These are phyloP conservation scores for Phrixothrix hirtus DNA, from an alignment of 2,888 invertebrate species.

Conservation along the genomic window DNA sequence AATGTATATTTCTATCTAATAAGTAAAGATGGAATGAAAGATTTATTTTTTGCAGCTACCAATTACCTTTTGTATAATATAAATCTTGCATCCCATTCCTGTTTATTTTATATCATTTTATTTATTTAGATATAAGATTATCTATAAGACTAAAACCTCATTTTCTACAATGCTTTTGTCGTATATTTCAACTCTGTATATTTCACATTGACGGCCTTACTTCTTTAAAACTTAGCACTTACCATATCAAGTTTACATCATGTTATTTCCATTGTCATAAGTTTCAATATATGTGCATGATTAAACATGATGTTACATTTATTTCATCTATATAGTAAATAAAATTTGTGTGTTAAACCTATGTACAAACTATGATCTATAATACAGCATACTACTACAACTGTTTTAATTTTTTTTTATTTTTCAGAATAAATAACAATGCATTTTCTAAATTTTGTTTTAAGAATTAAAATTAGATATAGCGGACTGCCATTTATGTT, in stretches of 20 bases:
- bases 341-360: conserved; percentile 39
- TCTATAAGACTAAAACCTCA: conserved; percentile 25
- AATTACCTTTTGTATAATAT: conserved; percentile 13
- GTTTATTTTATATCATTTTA: conserved; percentile 26
- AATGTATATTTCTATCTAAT: conserved; percentile 27
- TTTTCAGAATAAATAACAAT: too few species aligned
- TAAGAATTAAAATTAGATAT: not conserved
- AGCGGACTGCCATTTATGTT: not conserved
- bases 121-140: conserved; percentile 15
- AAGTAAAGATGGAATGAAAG: conserved; percentile 21
- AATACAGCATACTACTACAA: conserved; percentile 40
- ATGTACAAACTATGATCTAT: conserved; percentile 40
- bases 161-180: conserved; percentile 30
- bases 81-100: conserved; percentile 21
- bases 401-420: conserved; percentile 11
- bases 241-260: conserved; percentile 41
- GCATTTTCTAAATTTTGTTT: too few species aligned
- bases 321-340: conserved; percentile 39
- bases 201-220: conserved; percentile 38
- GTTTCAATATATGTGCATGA: conserved; percentile 28
- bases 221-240: conserved; percentile 36
- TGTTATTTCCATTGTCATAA: conserved; percentile 32
- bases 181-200: conserved; percentile 29
- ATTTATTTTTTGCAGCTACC: conserved; percentile 21
- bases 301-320: conserved; percentile 36